Conservation (phyloP, 2,888 invertebrate genomes). For the Sabatieria punctata region DNA sequence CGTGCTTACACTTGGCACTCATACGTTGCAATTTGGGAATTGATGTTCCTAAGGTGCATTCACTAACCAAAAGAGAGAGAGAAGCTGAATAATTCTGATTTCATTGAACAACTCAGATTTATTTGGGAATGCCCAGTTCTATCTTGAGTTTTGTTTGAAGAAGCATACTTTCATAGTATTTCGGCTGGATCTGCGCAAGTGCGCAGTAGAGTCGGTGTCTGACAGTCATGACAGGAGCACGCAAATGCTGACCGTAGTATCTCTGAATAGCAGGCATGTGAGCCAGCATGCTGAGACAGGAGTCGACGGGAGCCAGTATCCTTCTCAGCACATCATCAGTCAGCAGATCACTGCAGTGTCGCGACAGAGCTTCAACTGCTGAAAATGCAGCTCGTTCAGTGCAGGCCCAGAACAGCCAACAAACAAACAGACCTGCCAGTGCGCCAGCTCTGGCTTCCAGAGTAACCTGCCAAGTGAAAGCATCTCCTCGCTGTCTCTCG, state of each 20-base stretch:
- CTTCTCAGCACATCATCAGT: conserved; percentile 78
- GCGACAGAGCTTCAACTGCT: conserved; percentile 78
- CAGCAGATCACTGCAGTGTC: conserved; percentile 72
- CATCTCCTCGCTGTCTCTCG: conserved; percentile 72
- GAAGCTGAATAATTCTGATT: no score
- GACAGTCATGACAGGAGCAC: conserved; percentile 38
- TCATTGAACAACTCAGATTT: no score
- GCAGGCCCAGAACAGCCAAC: neutral
- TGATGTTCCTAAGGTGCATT: no score
- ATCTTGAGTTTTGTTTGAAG: neutral
- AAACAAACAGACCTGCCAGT: conserved; percentile 44
- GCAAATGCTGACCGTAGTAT: conserved; percentile 56
- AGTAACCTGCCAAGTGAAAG: conserved; percentile 87
- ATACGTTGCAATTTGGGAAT: neutral
- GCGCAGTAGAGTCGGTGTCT: conserved; percentile 80
- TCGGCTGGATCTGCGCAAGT: conserved; percentile 54
- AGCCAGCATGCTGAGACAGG: conserved; percentile 79
- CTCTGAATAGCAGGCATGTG: conserved; percentile 68
- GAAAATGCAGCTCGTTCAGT: conserved; percentile 10
- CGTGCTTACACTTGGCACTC: neutral
- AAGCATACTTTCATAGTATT: conserved; percentile 53
- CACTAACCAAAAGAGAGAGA: no score
- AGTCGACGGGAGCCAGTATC: conserved; percentile 75
- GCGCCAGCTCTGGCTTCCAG: conserved; percentile 90
- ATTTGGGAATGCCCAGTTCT: no score